Conservation (phyloP, 2,113 vertebrate genomes). For the Catharus bicknelli region DNA sequence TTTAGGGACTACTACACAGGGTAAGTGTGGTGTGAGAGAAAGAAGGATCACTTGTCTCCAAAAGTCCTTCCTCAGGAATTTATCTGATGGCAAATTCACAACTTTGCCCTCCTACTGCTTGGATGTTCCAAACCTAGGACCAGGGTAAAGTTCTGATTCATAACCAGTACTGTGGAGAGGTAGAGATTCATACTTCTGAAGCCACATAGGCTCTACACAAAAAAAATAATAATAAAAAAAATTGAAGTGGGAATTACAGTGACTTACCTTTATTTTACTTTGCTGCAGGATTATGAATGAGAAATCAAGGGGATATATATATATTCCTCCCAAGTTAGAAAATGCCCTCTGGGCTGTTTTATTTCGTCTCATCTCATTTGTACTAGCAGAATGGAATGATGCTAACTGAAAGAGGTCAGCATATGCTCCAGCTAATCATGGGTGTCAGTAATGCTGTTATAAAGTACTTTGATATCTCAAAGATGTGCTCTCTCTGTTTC, state of each 20-base stretch:
- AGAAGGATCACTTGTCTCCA: background rate
- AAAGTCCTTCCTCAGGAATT: background rate
- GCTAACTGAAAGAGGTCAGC: constrained; percentile 41
- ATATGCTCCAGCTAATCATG: constrained; percentile 18
- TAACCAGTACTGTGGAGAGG: background rate
- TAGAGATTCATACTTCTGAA: background rate
- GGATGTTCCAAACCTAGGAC: background rate
- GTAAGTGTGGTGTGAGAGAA: background rate
- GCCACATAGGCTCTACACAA: background rate
- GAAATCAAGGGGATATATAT: background rate
- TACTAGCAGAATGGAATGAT: background rate
- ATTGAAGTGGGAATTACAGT: background rate
- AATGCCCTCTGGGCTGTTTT: background rate
- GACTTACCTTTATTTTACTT: background rate
- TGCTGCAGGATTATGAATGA: background rate
- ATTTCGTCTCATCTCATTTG: background rate
- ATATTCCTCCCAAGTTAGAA: background rate
- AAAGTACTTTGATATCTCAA: background rate
- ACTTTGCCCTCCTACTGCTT: background rate
- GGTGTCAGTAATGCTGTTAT: constrained; percentile 2
- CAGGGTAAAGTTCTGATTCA: background rate
- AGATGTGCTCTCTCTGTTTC: background rate
- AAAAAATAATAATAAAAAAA: too few species aligned
- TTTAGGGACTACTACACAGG: background rate
- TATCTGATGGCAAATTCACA: background rate